These are phyloP conservation scores for Prolemur simus DNA, from an alignment of 2,113 vertebrate genomes.

Conservation along the genomic window DNA sequence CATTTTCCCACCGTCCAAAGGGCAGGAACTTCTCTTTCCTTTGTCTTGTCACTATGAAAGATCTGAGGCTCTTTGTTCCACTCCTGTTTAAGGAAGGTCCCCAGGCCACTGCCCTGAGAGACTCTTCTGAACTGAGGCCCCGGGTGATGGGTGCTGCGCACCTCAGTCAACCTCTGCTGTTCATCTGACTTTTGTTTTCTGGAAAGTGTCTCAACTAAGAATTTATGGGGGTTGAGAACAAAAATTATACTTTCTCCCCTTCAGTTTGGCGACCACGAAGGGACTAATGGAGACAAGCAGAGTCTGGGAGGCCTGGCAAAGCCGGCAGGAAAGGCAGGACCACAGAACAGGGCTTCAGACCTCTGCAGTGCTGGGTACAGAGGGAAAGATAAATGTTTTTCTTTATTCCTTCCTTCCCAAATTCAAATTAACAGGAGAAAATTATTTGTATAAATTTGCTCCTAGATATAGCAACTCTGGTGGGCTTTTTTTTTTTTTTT, in stretches of 20 bases:
- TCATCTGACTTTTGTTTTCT: not conserved
- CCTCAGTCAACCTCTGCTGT: not conserved
- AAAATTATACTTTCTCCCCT: not conserved
- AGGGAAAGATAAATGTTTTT: not conserved
- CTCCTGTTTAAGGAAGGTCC: not conserved
- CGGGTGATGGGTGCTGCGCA: not conserved
- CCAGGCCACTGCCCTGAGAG: not conserved
- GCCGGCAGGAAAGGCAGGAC: not conserved
- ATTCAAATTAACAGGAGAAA: not conserved
- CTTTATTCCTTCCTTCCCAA: not conserved
- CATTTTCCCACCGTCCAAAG: not conserved
- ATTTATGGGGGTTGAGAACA: not conserved
- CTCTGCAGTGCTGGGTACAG: not conserved
- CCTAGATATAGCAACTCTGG: not conserved
- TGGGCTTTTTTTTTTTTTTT: not conserved
- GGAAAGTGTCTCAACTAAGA: not conserved
- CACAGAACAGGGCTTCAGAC: not conserved
- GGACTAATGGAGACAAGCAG: not conserved
- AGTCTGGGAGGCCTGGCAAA: not conserved
- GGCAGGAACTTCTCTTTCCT: not conserved
- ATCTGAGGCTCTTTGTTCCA: not conserved
- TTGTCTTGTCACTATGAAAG: not conserved
- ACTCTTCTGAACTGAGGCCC: not conserved
- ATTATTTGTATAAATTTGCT: not conserved
- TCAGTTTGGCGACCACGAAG: not conserved